Evolutionary conservation across 2,888 invertebrate genomes (phyloP), one percentile per base, ranked within the genome.

Genomic region (Ophioninae sp.): DNA sequence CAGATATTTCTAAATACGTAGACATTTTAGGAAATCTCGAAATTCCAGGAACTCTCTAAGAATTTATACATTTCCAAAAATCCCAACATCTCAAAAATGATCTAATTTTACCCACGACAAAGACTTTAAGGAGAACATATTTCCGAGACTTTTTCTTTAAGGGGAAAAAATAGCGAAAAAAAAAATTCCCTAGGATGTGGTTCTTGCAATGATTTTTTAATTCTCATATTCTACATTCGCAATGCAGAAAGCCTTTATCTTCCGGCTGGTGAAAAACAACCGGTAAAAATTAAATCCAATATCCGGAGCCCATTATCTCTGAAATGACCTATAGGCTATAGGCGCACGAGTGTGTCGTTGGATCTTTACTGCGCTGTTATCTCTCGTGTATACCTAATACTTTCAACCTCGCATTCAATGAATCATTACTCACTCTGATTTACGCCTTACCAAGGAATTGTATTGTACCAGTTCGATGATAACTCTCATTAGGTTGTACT

Each of bases 371-470:
- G 61, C 39, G 56, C 59, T 30, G 30, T 44, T 67, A 67, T 69
- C 68, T 30, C 61, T 44, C 51, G n/a, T n/a, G 56, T 51, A 51
- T 67, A 17, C 72, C 79, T 81, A 81, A 81, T 81, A 84, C 77
- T 76, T 73, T 76, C 72, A 73, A 44, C 64, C 67, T 76, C 65
- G 67, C 73, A 76, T 65, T 76, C 84, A 23, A 58, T 76, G 58
- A 84, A 81, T 84, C 84, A 81, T 84, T 84, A 84, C 76, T 84
- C 84, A 79, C 81, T 10, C 68, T 84, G 81, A 84, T 84, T 81
- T 84, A 84, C 77, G 75, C 76, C 76, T 73, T 39, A 44, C 58
- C 44, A 61, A 72, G 58, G 68, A 84, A 79, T 84, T 64, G 79
- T 76, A 84, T 84, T 84, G 84, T 79, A 58, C 63, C 44, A 67